Conservation (phyloP, 2,888 invertebrate species). For the Drosophila kanekoi region DNA sequence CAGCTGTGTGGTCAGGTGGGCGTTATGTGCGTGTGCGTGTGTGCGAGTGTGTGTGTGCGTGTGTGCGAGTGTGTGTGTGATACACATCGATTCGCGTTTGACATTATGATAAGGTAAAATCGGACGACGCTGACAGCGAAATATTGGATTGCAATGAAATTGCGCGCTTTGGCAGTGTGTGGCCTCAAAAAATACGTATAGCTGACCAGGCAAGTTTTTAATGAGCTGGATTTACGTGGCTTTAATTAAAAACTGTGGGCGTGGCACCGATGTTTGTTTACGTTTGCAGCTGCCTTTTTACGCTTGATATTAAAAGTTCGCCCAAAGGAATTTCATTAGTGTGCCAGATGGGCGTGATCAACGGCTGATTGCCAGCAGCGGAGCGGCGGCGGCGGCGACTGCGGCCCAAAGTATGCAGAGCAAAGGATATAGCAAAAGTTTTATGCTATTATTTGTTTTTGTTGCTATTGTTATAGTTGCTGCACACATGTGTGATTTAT, state of each 20-base stretch:
- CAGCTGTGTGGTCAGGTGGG: constrained; percentile 16
- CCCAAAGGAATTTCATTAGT: constrained; percentile 71
- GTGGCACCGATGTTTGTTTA: constrained; percentile 47
- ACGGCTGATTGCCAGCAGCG: constrained; percentile 26
- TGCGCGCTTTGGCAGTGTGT: constrained; percentile 29
- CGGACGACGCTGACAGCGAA: constrained; percentile 48
- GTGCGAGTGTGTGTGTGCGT: not conserved
- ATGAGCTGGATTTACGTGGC: constrained; percentile 65
- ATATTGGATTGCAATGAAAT: constrained; percentile 55
- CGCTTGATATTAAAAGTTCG: constrained; percentile 56
- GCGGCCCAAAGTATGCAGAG: constrained; percentile 4
- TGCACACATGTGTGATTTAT: constrained; percentile 64
- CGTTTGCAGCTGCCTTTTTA: constrained; percentile 41
- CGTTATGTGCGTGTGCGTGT: not conserved
- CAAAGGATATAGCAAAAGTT: constrained; percentile 54
- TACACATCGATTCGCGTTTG: constrained; percentile 47
- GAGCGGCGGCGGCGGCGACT: not conserved
- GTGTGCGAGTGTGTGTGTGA: constrained; percentile 17
- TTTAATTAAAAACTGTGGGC: constrained; percentile 69
- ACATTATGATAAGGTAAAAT: constrained; percentile 60
- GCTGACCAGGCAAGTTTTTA: constrained; percentile 69
- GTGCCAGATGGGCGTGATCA: constrained; percentile 60
- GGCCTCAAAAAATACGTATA: constrained; percentile 12
- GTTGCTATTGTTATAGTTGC: constrained; percentile 23
- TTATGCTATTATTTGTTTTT: constrained; percentile 36